Evolutionary conservation across 2,797 vertebrate species (phyloP), one percentile per base, ranked within the genome.

Genomic region (Sciurus carolinensis): DNA sequence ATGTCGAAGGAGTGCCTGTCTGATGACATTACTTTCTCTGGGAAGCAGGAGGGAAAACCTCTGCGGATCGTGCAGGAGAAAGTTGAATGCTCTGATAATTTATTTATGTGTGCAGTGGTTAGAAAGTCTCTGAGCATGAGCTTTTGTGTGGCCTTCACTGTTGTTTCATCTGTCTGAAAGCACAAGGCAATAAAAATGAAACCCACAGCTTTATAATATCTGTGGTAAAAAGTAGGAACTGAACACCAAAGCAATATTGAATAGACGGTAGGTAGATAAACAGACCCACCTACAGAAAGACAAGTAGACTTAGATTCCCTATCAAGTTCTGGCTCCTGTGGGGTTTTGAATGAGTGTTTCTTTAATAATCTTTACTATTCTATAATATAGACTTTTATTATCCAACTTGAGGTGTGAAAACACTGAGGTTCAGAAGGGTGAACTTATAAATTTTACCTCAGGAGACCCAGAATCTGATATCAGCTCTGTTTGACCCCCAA

Each of bases 101-200:
- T 54, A 90, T 96, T 95, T 93, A 75, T 92, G 89, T 57, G 97
- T 20, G 95, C 89, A 86, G 36, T 64, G 91, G 76, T 4, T 73
- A 54, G 85, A 90, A 92, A 83, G 64, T 47, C 87, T 89, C 92
- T 64, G 83, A 77, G 71, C 66, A 5, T 2, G 18, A 88, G 64
- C 77, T 72, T 82, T 94, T 67, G 44, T 66, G 71, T 75, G 81
- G 33, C 36, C 69, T 66, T 47, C 30, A 39, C 54, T 57, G 39
- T 64, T 75, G 47, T 52, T 72, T 66, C 5, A 14, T 84, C 80
- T 90, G 50, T 62, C 52, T 73, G 52, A 87, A 72, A 80, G 39
- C 22, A 5, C 64, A 90, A 87, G 82, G 69, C 62, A 50, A 39
- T 76, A 73, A 85, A 87, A 71, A 62, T 15, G 10, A 67, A 6